Conservation (phyloP, 2,888 invertebrate genomes). For the Philhelius pedissequus region DNA sequence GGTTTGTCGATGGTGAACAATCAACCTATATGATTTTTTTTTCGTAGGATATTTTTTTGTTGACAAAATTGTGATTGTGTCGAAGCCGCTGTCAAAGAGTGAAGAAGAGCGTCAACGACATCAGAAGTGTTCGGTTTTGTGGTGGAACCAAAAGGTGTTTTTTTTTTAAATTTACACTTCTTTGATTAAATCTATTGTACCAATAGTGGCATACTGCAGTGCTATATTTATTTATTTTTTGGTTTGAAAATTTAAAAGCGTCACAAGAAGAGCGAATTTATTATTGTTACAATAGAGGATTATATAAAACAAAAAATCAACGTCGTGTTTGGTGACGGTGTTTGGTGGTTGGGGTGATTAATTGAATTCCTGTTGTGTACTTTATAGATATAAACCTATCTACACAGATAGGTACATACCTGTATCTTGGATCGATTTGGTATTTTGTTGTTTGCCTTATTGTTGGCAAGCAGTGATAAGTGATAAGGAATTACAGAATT, state of each 20-base stretch:
- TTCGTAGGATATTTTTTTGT: neutral
- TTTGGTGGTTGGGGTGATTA: constrained; percentile 7
- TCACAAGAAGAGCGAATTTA: neutral
- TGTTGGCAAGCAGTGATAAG: no score
- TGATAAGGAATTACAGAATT: constrained; percentile 23
- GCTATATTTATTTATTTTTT: neutral
- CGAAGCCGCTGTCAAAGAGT: neutral
- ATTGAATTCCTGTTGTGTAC: neutral
- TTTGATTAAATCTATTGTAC: neutral
- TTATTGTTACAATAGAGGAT: neutral
- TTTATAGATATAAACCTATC: neutral
- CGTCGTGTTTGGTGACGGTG: neutral
- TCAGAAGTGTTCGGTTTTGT: neutral
- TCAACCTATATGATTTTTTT: neutral
- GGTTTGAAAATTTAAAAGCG: neutral
- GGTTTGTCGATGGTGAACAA: constrained; percentile 9
- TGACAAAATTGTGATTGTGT: neutral
- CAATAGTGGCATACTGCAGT: neutral
- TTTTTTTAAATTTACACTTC: neutral
- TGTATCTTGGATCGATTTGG: neutral
- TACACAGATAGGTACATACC: neutral
- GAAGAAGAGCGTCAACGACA: no score
- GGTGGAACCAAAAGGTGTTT: neutral
- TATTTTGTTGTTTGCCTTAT: neutral
- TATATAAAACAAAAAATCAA: neutral